Base-by-base conservation (phyloP, 2,888 invertebrate genomes). In the Agrotis clavis region DNA sequence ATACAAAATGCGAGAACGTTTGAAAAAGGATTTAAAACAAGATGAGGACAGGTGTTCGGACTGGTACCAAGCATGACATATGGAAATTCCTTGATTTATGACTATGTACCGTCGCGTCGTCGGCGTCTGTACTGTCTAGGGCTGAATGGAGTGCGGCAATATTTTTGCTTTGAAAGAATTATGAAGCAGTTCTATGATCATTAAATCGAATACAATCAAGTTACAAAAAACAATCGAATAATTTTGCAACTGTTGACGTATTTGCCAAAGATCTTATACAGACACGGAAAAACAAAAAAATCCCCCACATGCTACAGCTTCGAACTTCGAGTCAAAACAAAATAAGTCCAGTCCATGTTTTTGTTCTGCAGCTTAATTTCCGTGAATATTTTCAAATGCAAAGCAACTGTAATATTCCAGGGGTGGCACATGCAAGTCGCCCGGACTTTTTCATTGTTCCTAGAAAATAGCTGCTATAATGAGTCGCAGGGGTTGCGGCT, bases 81-180 rank as follows among this genome's bases (percentile, higher is more conserved):
- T 83, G 86, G 79, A 86, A 81, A 84, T 82, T 77, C 72, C 72
- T 74, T 82, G 78, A 88, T 87, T 85, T 84, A 88, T 84, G 60
- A 74, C 70, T 63, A 48, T 69, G 71, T 77, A 77, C 57, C 67
- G 50, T 74, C 77, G 73, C 71, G 54, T 35, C 41, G 41, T 41
- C 41, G 41, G 41, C 41, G 41, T 41, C 41, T 41, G 79, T 81
- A 68, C 79, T 67, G 68, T 82, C 75, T 71, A 68, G 67, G 54
- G 56, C 21, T 63, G 35, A 79, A 79, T 57, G 62, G 47, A 75
- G 50, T 30, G 19, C 68, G 60, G 54, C 48, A 66, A 78, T 79
- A 81, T 79, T 70, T 71, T 79, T 62, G n/a, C 54, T 67, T 48
- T 51, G 25, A 67, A 74, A 78, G 56, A 81, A 67, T 61, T 67